Percentiles rank a stretch among this genome's conserved stretches.
phyloP scores from a whole-genome alignment of 2,888 invertebrate species.

The Plusia festucae region DNA sequence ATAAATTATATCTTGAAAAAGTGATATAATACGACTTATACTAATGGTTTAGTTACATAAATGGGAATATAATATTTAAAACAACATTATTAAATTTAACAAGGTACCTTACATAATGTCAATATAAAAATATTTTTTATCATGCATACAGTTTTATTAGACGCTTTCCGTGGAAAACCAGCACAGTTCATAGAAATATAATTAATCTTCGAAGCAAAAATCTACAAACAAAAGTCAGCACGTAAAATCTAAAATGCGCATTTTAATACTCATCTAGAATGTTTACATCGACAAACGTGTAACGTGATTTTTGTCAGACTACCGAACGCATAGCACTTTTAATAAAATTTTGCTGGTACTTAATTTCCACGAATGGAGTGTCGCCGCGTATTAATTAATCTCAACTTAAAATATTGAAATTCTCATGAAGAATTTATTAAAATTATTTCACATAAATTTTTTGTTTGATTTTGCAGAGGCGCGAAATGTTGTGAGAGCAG shows the following conservation, averaged over 20 bases:
- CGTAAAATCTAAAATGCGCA: background rate
- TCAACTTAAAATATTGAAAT: conserved; percentile 74
- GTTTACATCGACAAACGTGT: conserved; percentile 54
- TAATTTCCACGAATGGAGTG: conserved; percentile 77
- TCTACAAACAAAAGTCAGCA: background rate
- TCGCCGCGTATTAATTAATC: conserved; percentile 81
- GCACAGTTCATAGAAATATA: background rate
- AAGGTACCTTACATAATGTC: too few species aligned
- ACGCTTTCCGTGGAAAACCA: background rate
- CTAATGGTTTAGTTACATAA: too few species aligned
- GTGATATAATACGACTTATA: too few species aligned
- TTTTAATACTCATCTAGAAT: conserved; percentile 54
- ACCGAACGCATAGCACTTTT: conserved; percentile 80
- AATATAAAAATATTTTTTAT: too few species aligned
- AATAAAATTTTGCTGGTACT: conserved; percentile 77
- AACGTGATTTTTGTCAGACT: conserved; percentile 83
- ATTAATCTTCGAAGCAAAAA: background rate
- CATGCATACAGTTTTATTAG: too few species aligned
- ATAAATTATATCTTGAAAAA: too few species aligned
- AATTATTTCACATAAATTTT: conserved; percentile 48
- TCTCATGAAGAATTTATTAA: conserved; percentile 60
- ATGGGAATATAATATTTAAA: too few species aligned
- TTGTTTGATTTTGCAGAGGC: conserved; percentile 51
- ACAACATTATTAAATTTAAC: too few species aligned
- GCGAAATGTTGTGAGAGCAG: conserved; percentile 35